Evolutionary conservation across 2,888 invertebrate genomes (phyloP).

Genomic region (Corbicula japonica): DNA sequence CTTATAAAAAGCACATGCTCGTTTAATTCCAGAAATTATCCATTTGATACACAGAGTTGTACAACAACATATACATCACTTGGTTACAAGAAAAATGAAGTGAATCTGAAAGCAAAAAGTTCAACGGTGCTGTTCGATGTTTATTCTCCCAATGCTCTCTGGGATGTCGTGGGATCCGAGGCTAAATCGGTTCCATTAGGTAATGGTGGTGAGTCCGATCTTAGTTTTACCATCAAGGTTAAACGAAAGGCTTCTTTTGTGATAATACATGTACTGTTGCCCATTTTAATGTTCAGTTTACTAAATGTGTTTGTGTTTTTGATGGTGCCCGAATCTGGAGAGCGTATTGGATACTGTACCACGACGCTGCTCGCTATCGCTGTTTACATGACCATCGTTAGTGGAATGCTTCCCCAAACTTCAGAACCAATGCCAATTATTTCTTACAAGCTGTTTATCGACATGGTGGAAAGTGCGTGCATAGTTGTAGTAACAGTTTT

Average conservation of each 20-base stretch:
- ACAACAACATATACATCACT: conserved; percentile 4
- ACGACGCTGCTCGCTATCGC: conserved; percentile 31
- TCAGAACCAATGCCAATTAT: conserved; percentile 63
- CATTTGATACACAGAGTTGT: conserved; percentile 30
- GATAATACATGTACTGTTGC: conserved; percentile 20
- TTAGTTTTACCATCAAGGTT: conserved; percentile 14
- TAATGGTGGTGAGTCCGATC: not conserved
- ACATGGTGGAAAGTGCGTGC: conserved; percentile 60
- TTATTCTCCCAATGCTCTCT: conserved; percentile 21
- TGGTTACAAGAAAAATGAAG: conserved; percentile 23
- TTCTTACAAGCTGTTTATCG: conserved; percentile 66
- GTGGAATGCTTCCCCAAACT: conserved; percentile 59
- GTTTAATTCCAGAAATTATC: conserved; percentile 17
- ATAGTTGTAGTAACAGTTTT: conserved; percentile 58
- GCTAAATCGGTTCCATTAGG: not conserved
- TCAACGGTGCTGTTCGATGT: not conserved
- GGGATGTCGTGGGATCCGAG: conserved; percentile 19
- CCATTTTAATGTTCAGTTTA: conserved; percentile 13
- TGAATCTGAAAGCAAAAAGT: not conserved
- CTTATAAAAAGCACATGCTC: conserved; percentile 20
- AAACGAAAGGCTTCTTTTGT: conserved; percentile 17
- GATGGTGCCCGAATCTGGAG: conserved; percentile 25
- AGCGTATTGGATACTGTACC: conserved; percentile 33
- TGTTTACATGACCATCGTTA: conserved; percentile 59
- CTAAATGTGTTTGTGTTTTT: conserved; percentile 15